Evolutionary conservation across 2,113 vertebrate species (phyloP).

Genomic region (Ophiodon elongatus): DNA sequence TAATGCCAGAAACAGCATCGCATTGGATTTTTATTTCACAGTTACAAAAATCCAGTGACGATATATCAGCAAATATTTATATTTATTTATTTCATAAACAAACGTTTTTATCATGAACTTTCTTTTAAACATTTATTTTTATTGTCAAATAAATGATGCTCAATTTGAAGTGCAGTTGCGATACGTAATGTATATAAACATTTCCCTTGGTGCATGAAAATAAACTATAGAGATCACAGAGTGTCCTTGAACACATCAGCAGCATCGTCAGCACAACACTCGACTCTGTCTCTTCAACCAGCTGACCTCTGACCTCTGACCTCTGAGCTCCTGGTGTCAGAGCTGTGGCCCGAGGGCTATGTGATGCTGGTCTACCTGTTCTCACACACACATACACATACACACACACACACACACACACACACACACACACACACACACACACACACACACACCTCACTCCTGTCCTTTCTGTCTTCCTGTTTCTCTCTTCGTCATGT

Average conservation of each 20-base stretch:
- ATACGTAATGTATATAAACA: too few species aligned
- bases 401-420: constrained; percentile 12
- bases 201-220: too few species aligned
- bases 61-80: too few species aligned
- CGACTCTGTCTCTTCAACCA: background rate
- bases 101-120: too few species aligned
- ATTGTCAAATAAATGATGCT: too few species aligned
- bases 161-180: too few species aligned
- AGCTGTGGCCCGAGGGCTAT: background rate
- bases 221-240: background rate
- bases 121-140: too few species aligned
- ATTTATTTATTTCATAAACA: too few species aligned
- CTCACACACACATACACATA: constrained; percentile 1
- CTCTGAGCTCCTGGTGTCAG: background rate
- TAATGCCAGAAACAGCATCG: too few species aligned
- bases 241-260: background rate
- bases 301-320: background rate
- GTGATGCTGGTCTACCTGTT: background rate
- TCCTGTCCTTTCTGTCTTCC: background rate
- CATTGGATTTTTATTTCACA: too few species aligned
- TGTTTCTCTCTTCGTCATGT: background rate
- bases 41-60: too few species aligned
- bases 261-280: background rate
- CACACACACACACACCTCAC: constrained; percentile 1
- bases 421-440: constrained; percentile 7